These are phyloP conservation scores for Kuschelorhynchus macadamiae DNA, from an alignment of 2,888 invertebrate genomes.

Conservation along the genomic window DNA sequence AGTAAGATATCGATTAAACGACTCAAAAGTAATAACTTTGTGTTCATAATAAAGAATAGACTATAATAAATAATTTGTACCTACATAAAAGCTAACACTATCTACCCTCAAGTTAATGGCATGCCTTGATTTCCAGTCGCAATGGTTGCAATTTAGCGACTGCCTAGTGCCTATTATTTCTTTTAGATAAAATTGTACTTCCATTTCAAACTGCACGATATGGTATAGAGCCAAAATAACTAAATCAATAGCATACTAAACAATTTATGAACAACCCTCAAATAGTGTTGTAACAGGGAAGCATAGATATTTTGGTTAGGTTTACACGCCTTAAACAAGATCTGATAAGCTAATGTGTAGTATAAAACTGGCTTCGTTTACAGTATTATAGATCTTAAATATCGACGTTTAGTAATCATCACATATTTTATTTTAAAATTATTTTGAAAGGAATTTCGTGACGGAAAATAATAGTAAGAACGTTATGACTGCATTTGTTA, in stretches of 20 bases:
- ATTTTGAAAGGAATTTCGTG: too few relatives aligned
- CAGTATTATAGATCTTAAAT: not conserved
- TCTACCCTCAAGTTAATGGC: not conserved
- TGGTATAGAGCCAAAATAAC: slow-evolving; percentile 37
- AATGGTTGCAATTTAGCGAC: slow-evolving; percentile 2
- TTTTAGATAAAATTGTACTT: slow-evolving; percentile 19
- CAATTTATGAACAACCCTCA: slow-evolving; percentile 42
- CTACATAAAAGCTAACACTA: not conserved
- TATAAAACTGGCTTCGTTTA: not conserved
- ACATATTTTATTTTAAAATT: too few relatives aligned
- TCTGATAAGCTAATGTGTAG: not conserved
- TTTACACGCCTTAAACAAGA: slow-evolving; percentile 19
- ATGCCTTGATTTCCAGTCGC: not conserved
- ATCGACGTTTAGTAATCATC: too few relatives aligned
- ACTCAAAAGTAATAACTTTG: too few relatives aligned
- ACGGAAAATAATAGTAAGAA: too few relatives aligned
- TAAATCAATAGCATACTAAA: slow-evolving; percentile 44
- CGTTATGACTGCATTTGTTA: too few relatives aligned
- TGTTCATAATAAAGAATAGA: not conserved
- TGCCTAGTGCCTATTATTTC: slow-evolving; percentile 10
- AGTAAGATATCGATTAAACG: too few relatives aligned
- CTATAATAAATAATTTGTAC: not conserved
- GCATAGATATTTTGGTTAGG: slow-evolving; percentile 33
- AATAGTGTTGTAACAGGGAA: slow-evolving; percentile 34
- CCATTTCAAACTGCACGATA: slow-evolving; percentile 30